These are phyloP conservation scores for Calvadosia cruxmelitensis DNA, from an alignment of 30 jellyfish, hydroid and myxozoan species.

Conservation along the genomic window DNA sequence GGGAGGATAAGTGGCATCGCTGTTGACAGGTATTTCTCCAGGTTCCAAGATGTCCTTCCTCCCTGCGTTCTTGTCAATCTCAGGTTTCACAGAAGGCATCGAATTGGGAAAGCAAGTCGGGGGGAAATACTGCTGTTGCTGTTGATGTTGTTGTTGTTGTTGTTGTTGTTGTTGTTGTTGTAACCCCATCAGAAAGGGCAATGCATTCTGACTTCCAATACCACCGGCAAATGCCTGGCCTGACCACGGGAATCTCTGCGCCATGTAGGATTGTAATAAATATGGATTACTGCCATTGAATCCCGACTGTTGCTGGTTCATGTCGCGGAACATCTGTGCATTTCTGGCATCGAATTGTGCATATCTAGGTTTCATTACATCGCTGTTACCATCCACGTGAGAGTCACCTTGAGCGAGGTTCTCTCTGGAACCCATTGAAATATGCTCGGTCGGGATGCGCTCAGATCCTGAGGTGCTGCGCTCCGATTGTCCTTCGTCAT, in stretches of 20 bases:
- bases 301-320: not conserved
- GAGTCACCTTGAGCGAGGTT: not conserved
- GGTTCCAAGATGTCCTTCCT: not conserved
- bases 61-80: not conserved
- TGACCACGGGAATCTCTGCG: not conserved
- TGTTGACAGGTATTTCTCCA: not conserved
- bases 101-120: constrained; percentile 29
- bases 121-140: constrained; percentile 32
- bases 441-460: not conserved
- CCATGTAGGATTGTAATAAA: not conserved
- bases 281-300: not conserved
- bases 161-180: constrained; percentile 4
- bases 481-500: constrained; percentile 35
- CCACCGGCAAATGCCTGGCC: not conserved
- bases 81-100: not conserved
- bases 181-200: constrained; percentile 52
- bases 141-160: constrained; percentile 10
- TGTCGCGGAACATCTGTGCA: not conserved
- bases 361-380: not conserved
- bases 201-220: constrained; percentile 14
- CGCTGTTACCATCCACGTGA: too few relatives aligned
- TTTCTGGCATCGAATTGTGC: not conserved
- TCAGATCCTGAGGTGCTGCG: not conserved
- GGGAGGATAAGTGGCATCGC: not conserved
- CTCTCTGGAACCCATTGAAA: not conserved